Base-by-base conservation (phyloP, 2,113 vertebrate genomes). In the Podarcis muralis region DNA sequence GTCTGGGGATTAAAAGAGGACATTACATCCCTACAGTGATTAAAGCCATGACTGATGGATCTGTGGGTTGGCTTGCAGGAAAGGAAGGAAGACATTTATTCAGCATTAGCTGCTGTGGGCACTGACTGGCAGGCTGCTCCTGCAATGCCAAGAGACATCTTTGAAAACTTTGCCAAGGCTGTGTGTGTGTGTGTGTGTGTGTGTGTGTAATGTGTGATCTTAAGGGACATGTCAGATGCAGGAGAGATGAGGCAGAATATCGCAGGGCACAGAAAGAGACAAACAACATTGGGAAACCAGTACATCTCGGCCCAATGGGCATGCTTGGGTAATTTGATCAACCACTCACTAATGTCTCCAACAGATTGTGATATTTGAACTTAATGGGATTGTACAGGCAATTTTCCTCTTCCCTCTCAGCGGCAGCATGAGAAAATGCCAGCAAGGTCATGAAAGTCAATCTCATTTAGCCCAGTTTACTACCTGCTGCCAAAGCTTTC, bases 241-340 rank as follows among this genome's bases (percentile, higher is more conserved):
- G 87, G 53, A 91, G 88, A 94, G 87, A 94, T 76, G 90, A 95
- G 84, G 88, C 81, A 91, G 83, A 69, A 69, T 91, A 91, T 92
- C 74, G 87, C 93, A 79, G 40, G 74, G 6, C 53, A 16, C 72
- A 90, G 0, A 3, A 88, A 95, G 90, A 81, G 83, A 78, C 85
- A 94, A 94, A 93, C 81, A 86, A 59, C 4, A 32, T 76, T 91
- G 82, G 81, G 90, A 93, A 94, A 92, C 43, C 35, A 83, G 87
- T 35, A 91, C 88, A 94, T 87, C 86, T 90, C 89, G 92, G 82
- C 72, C 90, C 85, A 84, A 57, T 81, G 66, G 87, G 90, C 87
- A 93, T 35, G 85, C 78, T 93, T 85, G 59, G 77, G 90, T 92
- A 84, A 92, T 94, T 90, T 92, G 76, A 93, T 89, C 93, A 80